Conservation (phyloP, 2,113 vertebrate species). For the Syrmaticus mikado region DNA sequence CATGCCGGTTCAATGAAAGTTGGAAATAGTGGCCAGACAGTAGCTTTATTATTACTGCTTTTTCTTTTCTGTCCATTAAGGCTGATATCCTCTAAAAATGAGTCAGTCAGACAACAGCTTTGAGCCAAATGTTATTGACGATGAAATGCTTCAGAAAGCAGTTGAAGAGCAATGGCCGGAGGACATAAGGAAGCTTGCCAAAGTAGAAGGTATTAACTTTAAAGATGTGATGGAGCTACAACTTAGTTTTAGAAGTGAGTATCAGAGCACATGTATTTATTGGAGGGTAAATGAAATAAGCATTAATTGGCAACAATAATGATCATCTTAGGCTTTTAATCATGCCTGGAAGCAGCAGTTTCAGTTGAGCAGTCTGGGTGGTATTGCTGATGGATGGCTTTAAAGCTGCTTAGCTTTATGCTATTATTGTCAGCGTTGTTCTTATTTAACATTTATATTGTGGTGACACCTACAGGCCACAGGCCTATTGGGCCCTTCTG, state of each 20-base stretch:
- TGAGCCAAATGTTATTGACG: slow-evolving; percentile 81
- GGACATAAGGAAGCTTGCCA: slow-evolving; percentile 65
- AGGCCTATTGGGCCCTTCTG: background rate
- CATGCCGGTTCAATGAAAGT: background rate
- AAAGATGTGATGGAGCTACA: slow-evolving; percentile 78
- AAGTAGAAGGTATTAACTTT: slow-evolving; percentile 75
- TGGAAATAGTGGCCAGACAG: background rate
- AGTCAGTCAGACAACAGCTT: slow-evolving; percentile 49
- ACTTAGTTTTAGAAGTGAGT: slow-evolving; percentile 88
- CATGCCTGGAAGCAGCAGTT: background rate
- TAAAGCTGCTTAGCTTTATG: background rate
- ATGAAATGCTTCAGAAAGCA: slow-evolving; percentile 80
- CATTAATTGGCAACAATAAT: background rate
- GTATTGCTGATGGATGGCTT: background rate
- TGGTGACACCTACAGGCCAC: slow-evolving; percentile 70
- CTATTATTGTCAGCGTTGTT: background rate
- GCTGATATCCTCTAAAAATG: slow-evolving; percentile 36
- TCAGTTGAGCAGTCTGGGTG: background rate
- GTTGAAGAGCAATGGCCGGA: slow-evolving; percentile 79
- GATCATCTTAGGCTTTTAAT: background rate
- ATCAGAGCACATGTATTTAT: background rate
- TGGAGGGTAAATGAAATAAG: background rate
- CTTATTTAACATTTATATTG: slow-evolving; percentile 67
- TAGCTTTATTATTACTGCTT: background rate
- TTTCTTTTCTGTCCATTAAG: background rate